Conservation (phyloP, 1,140 invertebrate species). For the Linepithema humile region DNA sequence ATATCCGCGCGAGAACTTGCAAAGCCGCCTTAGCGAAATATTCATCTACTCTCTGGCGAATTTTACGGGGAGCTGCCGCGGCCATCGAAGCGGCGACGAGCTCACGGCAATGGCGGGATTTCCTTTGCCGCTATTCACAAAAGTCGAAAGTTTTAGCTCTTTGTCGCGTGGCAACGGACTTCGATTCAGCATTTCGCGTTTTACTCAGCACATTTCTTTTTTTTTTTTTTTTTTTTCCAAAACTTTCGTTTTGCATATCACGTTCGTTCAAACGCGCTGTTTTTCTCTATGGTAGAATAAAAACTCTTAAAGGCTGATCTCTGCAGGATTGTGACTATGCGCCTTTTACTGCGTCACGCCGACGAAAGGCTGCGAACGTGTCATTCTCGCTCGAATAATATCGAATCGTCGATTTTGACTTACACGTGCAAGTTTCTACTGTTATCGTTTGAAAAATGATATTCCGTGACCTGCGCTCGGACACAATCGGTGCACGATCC, state of each 20-base stretch:
- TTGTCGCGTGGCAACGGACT: constrained; percentile 23
- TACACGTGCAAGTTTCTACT: neutral
- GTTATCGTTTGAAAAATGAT: constrained; percentile 50
- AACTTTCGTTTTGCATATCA: constrained; percentile 13
- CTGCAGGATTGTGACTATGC: constrained; percentile 5
- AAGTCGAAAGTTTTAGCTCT: constrained; percentile 32
- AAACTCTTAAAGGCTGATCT: constrained; percentile 5
- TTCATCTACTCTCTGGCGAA: constrained; percentile 28
- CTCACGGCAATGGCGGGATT: constrained; percentile 21
- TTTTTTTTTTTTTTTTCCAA: constrained; percentile 16
- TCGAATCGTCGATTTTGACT: constrained; percentile 37
- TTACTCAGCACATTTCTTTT: neutral
- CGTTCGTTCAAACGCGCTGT: neutral
- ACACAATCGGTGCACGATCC: neutral
- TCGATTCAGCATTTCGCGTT: constrained; percentile 44
- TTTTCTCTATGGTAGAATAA: neutral
- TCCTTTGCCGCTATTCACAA: constrained; percentile 27
- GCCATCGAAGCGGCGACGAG: constrained; percentile 25
- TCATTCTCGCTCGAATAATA: constrained; percentile 22
- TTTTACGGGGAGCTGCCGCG: constrained; percentile 14
- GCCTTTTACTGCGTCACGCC: neutral
- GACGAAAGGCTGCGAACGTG: constrained; percentile 10
- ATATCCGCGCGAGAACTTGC: constrained; percentile 8
- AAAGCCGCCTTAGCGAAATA: constrained; percentile 25
- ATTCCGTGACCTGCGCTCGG: neutral